Evolutionary conservation across 2,113 vertebrate species (phyloP).

Genomic region (Mystacornis crossleyi): DNA sequence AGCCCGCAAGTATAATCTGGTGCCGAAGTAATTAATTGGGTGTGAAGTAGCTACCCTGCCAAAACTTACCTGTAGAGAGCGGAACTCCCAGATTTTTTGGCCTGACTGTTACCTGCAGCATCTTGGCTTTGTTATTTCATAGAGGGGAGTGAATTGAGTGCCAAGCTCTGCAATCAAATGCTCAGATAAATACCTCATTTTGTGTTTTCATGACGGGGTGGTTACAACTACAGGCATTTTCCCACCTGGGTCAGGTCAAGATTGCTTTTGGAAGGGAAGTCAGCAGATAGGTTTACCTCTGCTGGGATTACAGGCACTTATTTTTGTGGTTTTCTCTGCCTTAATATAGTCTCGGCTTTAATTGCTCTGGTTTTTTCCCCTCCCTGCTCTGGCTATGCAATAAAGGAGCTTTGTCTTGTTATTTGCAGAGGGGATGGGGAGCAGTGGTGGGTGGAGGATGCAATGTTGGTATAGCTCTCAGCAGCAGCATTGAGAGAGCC

Average conservation of each 20-base stretch:
- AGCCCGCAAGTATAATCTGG: conserved; percentile 74
- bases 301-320: neutral
- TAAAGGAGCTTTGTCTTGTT: neutral
- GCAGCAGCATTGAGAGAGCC: neutral
- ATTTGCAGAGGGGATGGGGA: neutral
- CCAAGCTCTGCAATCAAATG: neutral
- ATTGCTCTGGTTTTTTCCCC: neutral
- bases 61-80: conserved; percentile 69
- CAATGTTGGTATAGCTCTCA: neutral
- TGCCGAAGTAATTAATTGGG: conserved; percentile 80
- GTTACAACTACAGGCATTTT: neutral
- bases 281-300: neutral
- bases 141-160: neutral
- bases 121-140: conserved; percentile 47
- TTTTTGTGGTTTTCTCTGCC: conserved; percentile 8
- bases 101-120: conserved; percentile 48
- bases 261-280: neutral
- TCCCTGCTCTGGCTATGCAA: neutral
- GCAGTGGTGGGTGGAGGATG: neutral
- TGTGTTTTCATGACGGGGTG: neutral
- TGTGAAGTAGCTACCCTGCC: conserved; percentile 74
- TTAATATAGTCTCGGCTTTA: neutral
- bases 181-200: neutral
- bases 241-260: neutral
- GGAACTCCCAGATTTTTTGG: conserved; percentile 50